phyloP scores from a whole-genome alignment of 2,797 vertebrate genomes.

The Pseudochromis fuscus region DNA sequence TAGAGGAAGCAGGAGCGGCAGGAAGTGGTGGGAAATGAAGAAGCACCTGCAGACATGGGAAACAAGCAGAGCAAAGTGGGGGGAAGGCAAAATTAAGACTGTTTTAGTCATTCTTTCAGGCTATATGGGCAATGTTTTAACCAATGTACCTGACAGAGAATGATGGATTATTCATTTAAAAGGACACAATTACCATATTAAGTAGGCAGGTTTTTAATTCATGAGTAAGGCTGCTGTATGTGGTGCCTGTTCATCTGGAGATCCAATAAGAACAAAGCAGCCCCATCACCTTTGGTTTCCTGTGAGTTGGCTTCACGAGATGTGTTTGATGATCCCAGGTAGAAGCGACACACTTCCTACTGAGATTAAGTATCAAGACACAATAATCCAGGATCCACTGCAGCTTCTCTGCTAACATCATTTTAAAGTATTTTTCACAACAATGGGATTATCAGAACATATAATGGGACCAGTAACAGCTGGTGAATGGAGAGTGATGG shows the following conservation, averaged over 20 bases:
- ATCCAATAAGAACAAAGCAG: constrained; percentile 43
- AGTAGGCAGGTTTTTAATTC: constrained; percentile 61
- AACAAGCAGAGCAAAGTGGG: constrained; percentile 28
- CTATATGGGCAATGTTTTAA: constrained; percentile 39
- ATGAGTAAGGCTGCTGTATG: constrained; percentile 32
- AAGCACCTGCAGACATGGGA: constrained; percentile 53
- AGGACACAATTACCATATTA: constrained; percentile 75
- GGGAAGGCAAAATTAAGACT: constrained; percentile 47
- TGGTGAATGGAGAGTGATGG: too few species aligned
- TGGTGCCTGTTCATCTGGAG: constrained; percentile 27
- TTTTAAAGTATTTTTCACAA: constrained; percentile 25
- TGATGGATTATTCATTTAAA: constrained; percentile 73
- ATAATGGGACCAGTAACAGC: too few species aligned
- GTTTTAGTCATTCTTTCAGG: constrained; percentile 42
- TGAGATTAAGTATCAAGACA: constrained; percentile 57
- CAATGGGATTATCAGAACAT: too few species aligned
- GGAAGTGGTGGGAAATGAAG: constrained; percentile 28
- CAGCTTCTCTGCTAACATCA: constrained; percentile 37
- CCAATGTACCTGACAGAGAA: constrained; percentile 49
- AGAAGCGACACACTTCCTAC: constrained; percentile 43
- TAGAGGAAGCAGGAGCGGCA: constrained; percentile 20
- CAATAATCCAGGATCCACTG: constrained; percentile 63
- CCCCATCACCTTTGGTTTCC: constrained; percentile 27
- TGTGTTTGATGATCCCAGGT: constrained; percentile 64
- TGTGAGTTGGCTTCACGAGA: constrained; percentile 29